Evolutionary conservation across 2,888 invertebrate species (phyloP).

Genomic region (Diarsia mendica): DNA sequence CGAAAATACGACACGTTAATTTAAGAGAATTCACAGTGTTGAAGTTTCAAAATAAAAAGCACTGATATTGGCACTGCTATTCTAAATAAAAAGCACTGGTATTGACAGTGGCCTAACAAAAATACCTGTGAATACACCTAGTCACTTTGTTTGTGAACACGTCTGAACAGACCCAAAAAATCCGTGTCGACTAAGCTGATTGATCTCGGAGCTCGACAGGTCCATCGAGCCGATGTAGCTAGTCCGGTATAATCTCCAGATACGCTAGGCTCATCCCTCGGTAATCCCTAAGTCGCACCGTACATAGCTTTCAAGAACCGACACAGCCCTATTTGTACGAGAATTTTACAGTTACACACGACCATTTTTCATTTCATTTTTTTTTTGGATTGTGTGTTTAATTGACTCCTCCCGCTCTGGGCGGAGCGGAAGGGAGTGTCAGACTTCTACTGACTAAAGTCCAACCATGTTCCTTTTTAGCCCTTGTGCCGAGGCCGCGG

Average conservation of each 20-base stretch:
- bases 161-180: conserved; percentile 4
- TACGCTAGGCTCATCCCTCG: conserved; percentile 26
- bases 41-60: not conserved
- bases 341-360: not conserved
- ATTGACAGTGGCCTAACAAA: not conserved
- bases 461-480: too few relatives aligned
- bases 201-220: conserved; percentile 27
- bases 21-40: too few relatives aligned
- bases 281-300: conserved; percentile 35
- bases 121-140: not conserved
- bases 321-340: too few relatives aligned
- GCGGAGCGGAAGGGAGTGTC: too few relatives aligned
- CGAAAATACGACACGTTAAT: not conserved
- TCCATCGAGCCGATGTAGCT: not conserved
- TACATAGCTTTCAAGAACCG: conserved; percentile 21
- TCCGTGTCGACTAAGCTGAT: conserved; percentile 39
- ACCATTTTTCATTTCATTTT: too few relatives aligned
- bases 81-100: not conserved
- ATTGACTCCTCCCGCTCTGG: too few relatives aligned
- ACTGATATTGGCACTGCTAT: not conserved
- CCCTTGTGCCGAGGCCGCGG: too few relatives aligned
- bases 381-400: too few relatives aligned
- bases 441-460: too few relatives aligned
- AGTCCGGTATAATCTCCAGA: conserved; percentile 29
- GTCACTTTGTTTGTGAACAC: not conserved